phyloP scores from a whole-genome alignment of 2,888 invertebrate species.

The Alloscopus bannaensis region DNA sequence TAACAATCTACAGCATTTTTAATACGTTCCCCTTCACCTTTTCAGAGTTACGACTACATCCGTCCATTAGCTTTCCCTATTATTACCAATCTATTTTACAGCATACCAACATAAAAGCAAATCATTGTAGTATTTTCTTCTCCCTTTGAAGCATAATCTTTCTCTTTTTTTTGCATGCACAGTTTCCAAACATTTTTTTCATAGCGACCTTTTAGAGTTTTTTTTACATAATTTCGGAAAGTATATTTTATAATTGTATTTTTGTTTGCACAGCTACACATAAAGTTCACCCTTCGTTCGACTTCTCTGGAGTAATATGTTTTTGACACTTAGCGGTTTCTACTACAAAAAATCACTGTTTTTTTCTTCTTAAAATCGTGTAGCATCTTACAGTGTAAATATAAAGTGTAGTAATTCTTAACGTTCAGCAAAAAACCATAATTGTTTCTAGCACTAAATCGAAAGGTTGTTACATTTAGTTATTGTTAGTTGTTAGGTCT shows the following conservation, averaged over 20 bases:
- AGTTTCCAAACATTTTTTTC: slow-evolving; percentile 14
- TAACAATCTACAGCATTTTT: neutral
- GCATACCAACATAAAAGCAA: no score
- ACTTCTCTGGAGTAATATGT: no score
- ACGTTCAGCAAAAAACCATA: slow-evolving; percentile 16
- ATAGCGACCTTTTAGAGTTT: slow-evolving; percentile 42
- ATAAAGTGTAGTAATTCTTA: no score
- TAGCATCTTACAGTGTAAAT: no score
- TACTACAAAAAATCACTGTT: no score
- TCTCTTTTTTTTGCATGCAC: no score
- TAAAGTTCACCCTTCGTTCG: slow-evolving; percentile 26
- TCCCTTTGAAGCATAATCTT: neutral
- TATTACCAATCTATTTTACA: slow-evolving; percentile 20
- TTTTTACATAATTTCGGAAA: slow-evolving; percentile 40
- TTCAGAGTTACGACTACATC: slow-evolving; percentile 30
- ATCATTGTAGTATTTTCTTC: no score
- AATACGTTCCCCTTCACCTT: slow-evolving; percentile 33
- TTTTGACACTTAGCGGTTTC: slow-evolving; percentile 30
- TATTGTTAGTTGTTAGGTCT: slow-evolving; percentile 56
- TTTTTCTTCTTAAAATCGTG: no score
- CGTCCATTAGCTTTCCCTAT: neutral
- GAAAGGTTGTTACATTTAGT: slow-evolving; percentile 39
- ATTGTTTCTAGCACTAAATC: slow-evolving; percentile 46
- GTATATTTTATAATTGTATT: no score
- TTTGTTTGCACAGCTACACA: slow-evolving; percentile 26